phyloP scores from a whole-genome alignment of 2,113 vertebrate species.

The Copsychus sechellarum region DNA sequence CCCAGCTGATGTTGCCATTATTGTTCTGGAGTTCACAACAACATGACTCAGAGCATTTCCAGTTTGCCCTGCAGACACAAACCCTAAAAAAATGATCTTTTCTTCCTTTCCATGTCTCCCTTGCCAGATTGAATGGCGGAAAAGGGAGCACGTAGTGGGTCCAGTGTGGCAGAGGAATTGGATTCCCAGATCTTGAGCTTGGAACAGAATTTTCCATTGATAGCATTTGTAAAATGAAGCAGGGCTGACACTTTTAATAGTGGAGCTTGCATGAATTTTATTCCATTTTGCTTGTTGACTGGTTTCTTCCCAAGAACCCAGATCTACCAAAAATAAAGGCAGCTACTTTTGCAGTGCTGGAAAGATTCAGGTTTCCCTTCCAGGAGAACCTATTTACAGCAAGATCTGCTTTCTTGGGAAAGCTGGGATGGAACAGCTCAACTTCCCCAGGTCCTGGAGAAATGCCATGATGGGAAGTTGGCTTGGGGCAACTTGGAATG shows the following conservation, averaged over 20 bases:
- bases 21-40: conserved; percentile 1
- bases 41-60: background rate
- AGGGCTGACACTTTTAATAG: background rate
- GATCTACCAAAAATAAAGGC: background rate
- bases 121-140: background rate
- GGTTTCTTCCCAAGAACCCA: background rate
- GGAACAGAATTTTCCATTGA: background rate
- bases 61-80: background rate
- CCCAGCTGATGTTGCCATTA: background rate
- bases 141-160: background rate
- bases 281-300: background rate
- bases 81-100: background rate
- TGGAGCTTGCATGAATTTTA: background rate
- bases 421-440: background rate
- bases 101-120: background rate
- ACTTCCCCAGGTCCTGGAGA: background rate
- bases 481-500: background rate
- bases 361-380: background rate
- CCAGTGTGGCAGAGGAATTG: background rate
- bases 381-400: conserved; percentile 3
- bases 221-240: background rate
- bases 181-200: background rate
- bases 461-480: conserved; percentile 13
- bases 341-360: background rate
- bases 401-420: background rate